These are phyloP conservation scores for Trididemnum nubilum DNA, from an alignment of 23 tunicate genomes.

Conservation along the genomic window DNA sequence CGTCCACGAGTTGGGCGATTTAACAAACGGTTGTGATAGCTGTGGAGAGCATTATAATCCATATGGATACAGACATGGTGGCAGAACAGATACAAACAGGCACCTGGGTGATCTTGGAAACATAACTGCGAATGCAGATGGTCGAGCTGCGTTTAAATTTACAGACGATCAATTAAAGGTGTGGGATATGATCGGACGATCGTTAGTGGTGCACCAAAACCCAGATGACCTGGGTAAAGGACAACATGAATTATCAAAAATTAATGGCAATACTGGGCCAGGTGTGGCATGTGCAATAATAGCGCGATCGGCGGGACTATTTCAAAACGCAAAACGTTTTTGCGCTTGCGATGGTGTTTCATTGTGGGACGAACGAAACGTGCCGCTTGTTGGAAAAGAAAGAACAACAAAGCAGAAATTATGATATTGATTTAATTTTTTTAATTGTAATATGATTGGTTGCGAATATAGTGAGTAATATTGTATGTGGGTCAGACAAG, in stretches of 20 bases:
- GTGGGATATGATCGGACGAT: constrained; percentile 85
- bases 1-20: constrained; percentile 83
- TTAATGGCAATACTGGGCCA: constrained; percentile 67
- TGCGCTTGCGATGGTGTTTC: constrained; percentile 89
- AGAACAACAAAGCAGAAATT: constrained; percentile 45
- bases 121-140: constrained; percentile 49
- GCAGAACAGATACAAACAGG: constrained; percentile 34
- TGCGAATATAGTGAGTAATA: too few species aligned
- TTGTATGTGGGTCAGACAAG: too few species aligned
- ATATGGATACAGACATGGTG: constrained; percentile 47
- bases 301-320: constrained; percentile 84
- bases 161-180: constrained; percentile 59
- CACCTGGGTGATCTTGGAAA: constrained; percentile 94
- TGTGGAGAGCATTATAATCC: constrained; percentile 92
- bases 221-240: constrained; percentile 59
- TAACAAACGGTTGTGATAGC: constrained; percentile 76
- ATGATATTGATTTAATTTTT: constrained; percentile 11
- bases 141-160: constrained; percentile 72
- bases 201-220: constrained; percentile 75
- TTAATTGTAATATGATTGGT: background rate
- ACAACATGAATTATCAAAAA: constrained; percentile 14
- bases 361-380: constrained; percentile 89
- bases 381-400: constrained; percentile 73
- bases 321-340: constrained; percentile 72
- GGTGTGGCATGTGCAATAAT: constrained; percentile 89